These are phyloP conservation scores for Thyatira batis DNA, from an alignment of 2,888 invertebrate species.

Conservation along the genomic window DNA sequence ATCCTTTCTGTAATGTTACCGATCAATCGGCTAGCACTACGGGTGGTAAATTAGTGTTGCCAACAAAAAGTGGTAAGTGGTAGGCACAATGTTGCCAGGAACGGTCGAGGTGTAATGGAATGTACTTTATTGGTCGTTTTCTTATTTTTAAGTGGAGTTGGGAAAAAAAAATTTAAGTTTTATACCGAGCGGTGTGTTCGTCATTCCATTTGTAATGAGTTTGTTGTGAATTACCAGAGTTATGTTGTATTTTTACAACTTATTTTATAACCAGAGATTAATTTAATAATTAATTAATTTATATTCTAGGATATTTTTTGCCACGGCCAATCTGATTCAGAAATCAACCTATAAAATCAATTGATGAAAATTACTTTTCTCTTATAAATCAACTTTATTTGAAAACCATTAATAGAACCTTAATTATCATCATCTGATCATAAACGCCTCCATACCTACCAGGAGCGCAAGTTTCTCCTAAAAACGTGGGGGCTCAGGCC, in stretches of 20 bases:
- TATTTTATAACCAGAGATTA: background rate
- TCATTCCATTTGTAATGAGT: background rate
- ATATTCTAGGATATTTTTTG: too few relatives aligned
- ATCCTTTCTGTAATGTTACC: slow-evolving; percentile 16
- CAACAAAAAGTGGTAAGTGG: slow-evolving; percentile 36
- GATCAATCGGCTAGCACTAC: slow-evolving; percentile 36
- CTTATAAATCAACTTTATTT: too few relatives aligned
- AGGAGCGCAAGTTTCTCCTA: too few relatives aligned
- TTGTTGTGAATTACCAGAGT: background rate
- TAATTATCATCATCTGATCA: too few relatives aligned
- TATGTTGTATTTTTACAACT: background rate
- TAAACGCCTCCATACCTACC: too few relatives aligned
- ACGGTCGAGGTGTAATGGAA: slow-evolving; percentile 1
- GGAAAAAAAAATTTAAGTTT: background rate
- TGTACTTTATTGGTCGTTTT: slow-evolving; percentile 3
- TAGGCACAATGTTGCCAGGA: background rate
- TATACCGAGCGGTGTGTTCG: background rate
- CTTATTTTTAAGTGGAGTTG: background rate
- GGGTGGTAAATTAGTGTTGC: slow-evolving; percentile 48
- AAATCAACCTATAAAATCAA: too few relatives aligned
- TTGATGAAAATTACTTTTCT: too few relatives aligned
- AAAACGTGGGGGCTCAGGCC: too few relatives aligned
- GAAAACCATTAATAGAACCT: too few relatives aligned
- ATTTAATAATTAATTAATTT: too few relatives aligned
- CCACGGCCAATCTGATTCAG: too few relatives aligned